Evolutionary conservation across 2,797 vertebrate species (phyloP).

Genomic region (Crypturellus tataupa): DNA sequence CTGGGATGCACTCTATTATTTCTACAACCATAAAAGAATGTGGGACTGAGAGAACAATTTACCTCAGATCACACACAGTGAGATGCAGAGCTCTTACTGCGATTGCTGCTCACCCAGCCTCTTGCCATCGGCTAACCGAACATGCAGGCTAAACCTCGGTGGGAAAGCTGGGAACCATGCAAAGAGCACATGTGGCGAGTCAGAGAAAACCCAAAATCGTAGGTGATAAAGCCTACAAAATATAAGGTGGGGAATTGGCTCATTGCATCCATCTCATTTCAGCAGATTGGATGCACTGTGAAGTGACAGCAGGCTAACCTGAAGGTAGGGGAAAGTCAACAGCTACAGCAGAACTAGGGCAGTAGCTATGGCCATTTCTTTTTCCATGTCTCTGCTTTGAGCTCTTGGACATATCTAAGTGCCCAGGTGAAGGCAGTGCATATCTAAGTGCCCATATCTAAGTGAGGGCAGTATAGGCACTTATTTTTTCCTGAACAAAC

Average conservation of each 20-base stretch:
- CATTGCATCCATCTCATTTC: neutral
- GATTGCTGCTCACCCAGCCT: neutral
- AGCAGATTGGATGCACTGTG: neutral
- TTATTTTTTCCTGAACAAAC: neutral
- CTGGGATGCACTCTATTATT: neutral
- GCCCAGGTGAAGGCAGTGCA: too few species aligned
- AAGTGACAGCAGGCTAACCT: neutral
- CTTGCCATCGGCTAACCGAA: neutral
- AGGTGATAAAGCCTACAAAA: neutral
- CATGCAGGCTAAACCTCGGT: neutral
- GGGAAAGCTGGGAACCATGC: neutral
- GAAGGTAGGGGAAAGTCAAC: neutral
- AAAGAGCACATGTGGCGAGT: neutral
- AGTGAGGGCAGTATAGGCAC: neutral
- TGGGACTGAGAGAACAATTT: neutral
- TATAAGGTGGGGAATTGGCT: neutral
- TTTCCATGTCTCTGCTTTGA: neutral
- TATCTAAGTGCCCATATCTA: too few species aligned
- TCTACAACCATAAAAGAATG: neutral
- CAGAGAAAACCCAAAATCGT: neutral
- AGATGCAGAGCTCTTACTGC: neutral
- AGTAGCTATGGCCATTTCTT: neutral
- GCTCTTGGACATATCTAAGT: neutral
- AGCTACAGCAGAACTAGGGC: neutral
- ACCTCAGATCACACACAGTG: neutral